Base-by-base conservation (phyloP, 2,797 vertebrate genomes). In the Leuciscus waleckii region DNA sequence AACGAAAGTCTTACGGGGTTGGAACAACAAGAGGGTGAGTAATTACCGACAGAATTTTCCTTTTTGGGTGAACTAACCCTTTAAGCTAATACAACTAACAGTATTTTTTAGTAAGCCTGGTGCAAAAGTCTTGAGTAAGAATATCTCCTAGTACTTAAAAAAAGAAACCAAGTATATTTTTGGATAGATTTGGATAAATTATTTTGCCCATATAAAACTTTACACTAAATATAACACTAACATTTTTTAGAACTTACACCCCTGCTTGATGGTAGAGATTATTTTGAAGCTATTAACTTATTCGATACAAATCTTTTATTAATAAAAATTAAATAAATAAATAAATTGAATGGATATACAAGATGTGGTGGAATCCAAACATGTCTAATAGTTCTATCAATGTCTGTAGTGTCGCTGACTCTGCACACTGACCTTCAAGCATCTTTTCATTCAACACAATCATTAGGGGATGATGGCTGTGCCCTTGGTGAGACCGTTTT, bases 401-500 rank as follows among this genome's bases (percentile, higher is more conserved):
- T 35, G 61, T 67, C 32, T 67, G 46, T 51, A 1, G 7, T 69
- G 46, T 69, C 23, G 7, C 74, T 43, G 35, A 70, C 49, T 69
- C 7, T 9, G 23, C 70, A 65, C 4, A 10, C 82, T 65, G 70
- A 82, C 76, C 41, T 71, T n/a, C 41, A 71, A 51, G 21, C 41
- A 80, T 85, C 77, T 65, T 71, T 32, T 85, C 17, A 70, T 43
- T 71, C 37, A 73, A 35, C 29, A 63, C 54, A 73, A 54, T 85
- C 32, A 65, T 73, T 85, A 85, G 5, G 75, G 77, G 19, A 63
- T 7, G 56, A 32, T 39, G 11, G 14, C 29, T 67, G 19, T 73
- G 77, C 68, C 69, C 77, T 70, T 85, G 83, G 56, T 67, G 75
- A 32, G 65, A 49, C 49, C 3, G 37, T 79, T 74, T 17, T 75